Conservation (phyloP, 1,140 invertebrate species). For the Aphelinus atriplicis region DNA sequence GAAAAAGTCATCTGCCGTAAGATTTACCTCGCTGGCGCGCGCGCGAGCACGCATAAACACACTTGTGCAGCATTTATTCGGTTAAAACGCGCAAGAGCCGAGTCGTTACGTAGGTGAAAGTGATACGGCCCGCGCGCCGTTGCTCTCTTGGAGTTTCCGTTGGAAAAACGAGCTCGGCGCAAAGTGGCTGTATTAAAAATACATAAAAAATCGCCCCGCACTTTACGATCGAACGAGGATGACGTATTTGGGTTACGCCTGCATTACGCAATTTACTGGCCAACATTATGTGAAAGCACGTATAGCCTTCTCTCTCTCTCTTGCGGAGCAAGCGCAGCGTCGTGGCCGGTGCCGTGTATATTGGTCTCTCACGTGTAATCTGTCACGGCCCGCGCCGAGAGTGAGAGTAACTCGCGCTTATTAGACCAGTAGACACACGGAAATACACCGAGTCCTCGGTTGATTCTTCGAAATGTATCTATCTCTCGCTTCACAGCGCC, state of each 20-base stretch:
- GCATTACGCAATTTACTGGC: conserved; percentile 24
- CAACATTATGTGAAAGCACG: conserved; percentile 6
- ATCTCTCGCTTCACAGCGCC: no score
- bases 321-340: no score
- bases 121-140: background rate
- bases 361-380: no score
- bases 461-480: no score
- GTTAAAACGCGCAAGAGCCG: conserved; percentile 14
- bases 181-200: conserved; percentile 31
- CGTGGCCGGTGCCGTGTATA: no score
- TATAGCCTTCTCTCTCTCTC: background rate
- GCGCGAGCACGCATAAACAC: background rate
- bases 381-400: no score
- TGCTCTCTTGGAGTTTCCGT: background rate
- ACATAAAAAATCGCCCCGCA: conserved; percentile 6
- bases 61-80: background rate
- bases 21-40: background rate
- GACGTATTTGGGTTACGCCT: conserved; percentile 13
- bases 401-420: no score
- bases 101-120: conserved; percentile 29
- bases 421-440: no score
- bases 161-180: conserved; percentile 4
- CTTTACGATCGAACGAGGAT: conserved; percentile 25
- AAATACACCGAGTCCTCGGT: no score
- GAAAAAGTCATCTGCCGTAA: conserved; percentile 12